Evolutionary conservation across 1,140 invertebrate genomes (phyloP).

Genomic region (Scaptomyza pallida): DNA sequence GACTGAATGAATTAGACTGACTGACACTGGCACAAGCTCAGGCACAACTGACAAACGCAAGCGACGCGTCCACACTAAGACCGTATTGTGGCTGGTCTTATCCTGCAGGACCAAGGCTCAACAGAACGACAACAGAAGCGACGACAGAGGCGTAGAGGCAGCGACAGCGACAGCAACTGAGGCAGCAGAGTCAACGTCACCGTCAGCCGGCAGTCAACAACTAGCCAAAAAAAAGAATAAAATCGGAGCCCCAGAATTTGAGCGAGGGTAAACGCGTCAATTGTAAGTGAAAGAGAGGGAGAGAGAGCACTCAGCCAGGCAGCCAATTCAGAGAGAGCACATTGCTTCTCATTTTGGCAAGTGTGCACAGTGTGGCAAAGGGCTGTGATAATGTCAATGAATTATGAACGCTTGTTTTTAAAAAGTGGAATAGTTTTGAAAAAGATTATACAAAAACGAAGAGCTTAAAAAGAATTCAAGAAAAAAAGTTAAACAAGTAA

Average conservation of each 20-base stretch:
- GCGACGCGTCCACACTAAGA: constrained; percentile 68
- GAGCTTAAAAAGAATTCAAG: too few relatives aligned
- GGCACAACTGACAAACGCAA: constrained; percentile 72
- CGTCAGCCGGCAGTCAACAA: constrained; percentile 59
- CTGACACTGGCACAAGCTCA: constrained; percentile 73
- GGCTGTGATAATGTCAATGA: not conserved
- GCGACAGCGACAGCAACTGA: constrained; percentile 5
- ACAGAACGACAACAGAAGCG: constrained; percentile 45
- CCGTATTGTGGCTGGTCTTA: constrained; percentile 25
- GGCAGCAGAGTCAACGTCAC: constrained; percentile 20
- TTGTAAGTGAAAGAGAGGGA: too few relatives aligned
- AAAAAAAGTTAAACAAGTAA: too few relatives aligned
- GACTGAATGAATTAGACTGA: constrained; percentile 52
- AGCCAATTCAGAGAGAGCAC: constrained; percentile 22
- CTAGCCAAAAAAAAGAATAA: constrained; percentile 29
- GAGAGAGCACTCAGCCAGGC: constrained; percentile 3
- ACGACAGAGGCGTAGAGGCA: constrained; percentile 52
- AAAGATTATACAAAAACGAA: too few relatives aligned
- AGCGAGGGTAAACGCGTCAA: constrained; percentile 20
- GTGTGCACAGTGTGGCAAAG: constrained; percentile 32
- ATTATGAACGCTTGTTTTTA: not conserved
- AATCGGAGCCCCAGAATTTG: constrained; percentile 34
- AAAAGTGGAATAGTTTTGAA: too few relatives aligned
- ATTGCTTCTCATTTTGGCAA: constrained; percentile 20
- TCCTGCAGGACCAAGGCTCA: constrained; percentile 48